Base-by-base conservation (phyloP, 2,888 invertebrate species). In the Athalia rosae region DNA sequence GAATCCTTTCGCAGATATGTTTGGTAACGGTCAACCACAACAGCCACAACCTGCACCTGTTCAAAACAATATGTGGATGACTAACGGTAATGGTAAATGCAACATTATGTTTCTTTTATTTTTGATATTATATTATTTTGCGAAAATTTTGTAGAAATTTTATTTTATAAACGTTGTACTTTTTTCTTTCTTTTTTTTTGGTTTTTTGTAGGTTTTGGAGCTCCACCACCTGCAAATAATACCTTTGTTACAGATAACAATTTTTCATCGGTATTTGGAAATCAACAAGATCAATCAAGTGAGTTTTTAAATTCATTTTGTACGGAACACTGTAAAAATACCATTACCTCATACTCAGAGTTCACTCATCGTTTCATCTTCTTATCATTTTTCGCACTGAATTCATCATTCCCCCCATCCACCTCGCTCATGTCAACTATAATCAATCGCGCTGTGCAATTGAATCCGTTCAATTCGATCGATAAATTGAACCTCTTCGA, bases 1-100 rank as follows among this genome's bases (percentile, higher is more conserved):
- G 63, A 98, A 98, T 92, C 98, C 98, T 8, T 98, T 98, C 89
- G 95, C 96, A 56, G 96, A 96, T 86, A 95, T 95, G 93, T 95
- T 95, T 87, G 93, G 93, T 56, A 92, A 92, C 62, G 83, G 86
- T 7, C 89, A 86, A 78, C 58, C 56, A 5, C 67, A 13, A 9
- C 76, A 84, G 41, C 84, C 83, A 50, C 88, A 87, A 69, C 80
- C 87, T 8, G 82, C 85, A 50, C 87, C 87, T 63, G 82, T 86
- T 84, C 87, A 91, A 86, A 86, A 87, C 79, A 91, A 90, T 82
- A 89, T 91, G 85, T 92, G 93, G 93, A 90, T 92, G 87, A 90
- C 92, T 78, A 93, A 93, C 87, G 91, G 91, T 91, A 90, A 88
- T 87, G 91, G 91, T 91, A 88, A 88, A 86, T 87, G 66, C 28